Base-by-base conservation (phyloP, 2,113 vertebrate genomes). In the Hypocryptadius cinnamomeus region DNA sequence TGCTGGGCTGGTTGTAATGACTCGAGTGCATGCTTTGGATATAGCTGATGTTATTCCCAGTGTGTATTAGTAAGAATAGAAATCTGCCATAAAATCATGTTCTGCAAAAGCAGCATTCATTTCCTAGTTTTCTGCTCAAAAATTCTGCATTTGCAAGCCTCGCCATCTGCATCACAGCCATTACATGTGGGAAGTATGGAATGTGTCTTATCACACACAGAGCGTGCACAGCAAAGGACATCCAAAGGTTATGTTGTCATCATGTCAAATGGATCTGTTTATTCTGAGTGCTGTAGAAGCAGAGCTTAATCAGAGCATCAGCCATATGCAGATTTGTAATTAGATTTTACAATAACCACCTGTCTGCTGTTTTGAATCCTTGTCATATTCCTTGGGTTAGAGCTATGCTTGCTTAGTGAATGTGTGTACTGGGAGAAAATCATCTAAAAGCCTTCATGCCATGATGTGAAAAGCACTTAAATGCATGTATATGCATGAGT, bases 221-320 rank as follows among this genome's bases (percentile, higher is more conserved):
- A 93, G 89, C 4, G 44, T 71, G 88, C 93, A 85, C 92, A 79
- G 94, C 87, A 91, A 79, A 94, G 87, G 91, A 92, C 94, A 94
- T 66, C 91, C 95, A 93, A 92, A 96, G 95, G 96, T 96, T 92
- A 96, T 92, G 91, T 95, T 95, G 93, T 95, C 96, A 89, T 96
- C 94, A 60, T 85, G 79, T 95, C 94, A 96, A 94, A 95, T 94
- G 87, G 92, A 51, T 87, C 90, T 91, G 93, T 96, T 96, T 94
- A 94, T 94, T 91, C 91, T 61, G 91, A 90, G 82, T 48, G 94
- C 95, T 90, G 76, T 22, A 68, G 93, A 66, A 91, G 93, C 94
- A 69, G 89, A 90, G 93, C 92, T 95, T 94, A 90, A 94, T 94
- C 95, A 92, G 89, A 77, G 85, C 93, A 87, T 92, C 85, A 94